Conservation (phyloP, 2,797 vertebrate species). For the Myotis myotis region DNA sequence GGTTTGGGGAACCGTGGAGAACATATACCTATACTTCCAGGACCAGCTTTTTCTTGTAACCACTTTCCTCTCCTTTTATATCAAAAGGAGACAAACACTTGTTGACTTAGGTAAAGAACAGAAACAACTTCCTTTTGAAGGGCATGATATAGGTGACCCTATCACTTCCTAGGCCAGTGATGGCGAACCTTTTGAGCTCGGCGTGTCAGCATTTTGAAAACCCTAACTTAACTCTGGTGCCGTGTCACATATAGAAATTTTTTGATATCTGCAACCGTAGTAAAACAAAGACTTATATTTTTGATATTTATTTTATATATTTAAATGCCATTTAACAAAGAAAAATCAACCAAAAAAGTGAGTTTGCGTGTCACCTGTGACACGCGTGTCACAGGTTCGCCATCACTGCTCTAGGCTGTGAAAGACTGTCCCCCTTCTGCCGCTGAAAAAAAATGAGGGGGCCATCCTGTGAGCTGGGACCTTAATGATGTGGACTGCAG, state of each 20-base stretch:
- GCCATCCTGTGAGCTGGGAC: background rate
- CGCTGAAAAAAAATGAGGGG: background rate
- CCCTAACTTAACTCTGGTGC: no score
- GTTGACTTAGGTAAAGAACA: background rate
- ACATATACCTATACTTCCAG: background rate
- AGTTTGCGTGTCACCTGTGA: no score
- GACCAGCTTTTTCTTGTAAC: background rate
- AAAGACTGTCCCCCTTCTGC: background rate
- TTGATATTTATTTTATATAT: no score
- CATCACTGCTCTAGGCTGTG: background rate
- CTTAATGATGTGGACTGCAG: background rate
- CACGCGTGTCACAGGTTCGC: no score
- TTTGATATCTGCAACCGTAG: no score
- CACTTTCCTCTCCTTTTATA: background rate
- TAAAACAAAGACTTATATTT: no score
- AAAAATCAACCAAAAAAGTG: no score
- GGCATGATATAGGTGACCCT: background rate
- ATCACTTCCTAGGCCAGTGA: background rate
- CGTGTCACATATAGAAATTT: no score
- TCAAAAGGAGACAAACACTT: background rate
- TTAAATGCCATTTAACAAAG: no score
- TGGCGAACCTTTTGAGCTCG: no score
- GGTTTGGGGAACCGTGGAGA: background rate
- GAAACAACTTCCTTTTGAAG: background rate
- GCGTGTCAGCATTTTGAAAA: no score